Evolutionary conservation across 92 coral and sea anemone genomes (phyloP), one percentile per base, ranked within the genome.

Genomic region (Epizoanthus stellaris): DNA sequence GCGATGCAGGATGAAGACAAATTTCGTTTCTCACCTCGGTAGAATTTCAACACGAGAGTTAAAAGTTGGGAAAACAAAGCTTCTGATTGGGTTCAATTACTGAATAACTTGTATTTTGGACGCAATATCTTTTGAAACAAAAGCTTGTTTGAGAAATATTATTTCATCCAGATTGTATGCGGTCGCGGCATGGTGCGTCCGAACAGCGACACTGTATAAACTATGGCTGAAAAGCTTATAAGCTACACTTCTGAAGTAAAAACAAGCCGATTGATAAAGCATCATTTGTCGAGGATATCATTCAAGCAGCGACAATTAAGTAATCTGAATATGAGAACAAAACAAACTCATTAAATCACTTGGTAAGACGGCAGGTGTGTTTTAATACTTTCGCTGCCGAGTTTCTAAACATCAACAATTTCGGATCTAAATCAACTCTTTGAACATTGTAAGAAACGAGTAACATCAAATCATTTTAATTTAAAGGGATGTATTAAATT

Each of bases 251-350:
- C 9, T n/a, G 6, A 13, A 11, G 13, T 62, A 58, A 77, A 61
- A 25, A 68, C 56, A 5, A 45, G 23, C 45, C 20, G 72, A 20
- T 63, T 79, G 57, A 43, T 63, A 17, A 45, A 15, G 21, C 14
- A 21, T 79, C 14, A 52, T 43, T 67, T 63, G 20, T 58, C 19
- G 25, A 42, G 30, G n/a, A 73, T 15, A 45, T 45, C 42, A 30
- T 38, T 21, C 83, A 40, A 20, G 61, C 60, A 43, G 83, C 72
- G 61, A 63, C 53, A 63, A 79, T 79, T 45, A 79, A 63, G 72
- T 42, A 58, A 49, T 63, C 53, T 11, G 45, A 43, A 62, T 30
- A 49, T 17, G 21, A 20, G 23, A 1, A 62, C n/a, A 62, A 79
- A 79, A 63, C 59, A 77, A 63, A 11, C 71, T 43, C 60, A 16